A percentile compares a stretch with the other conserved stretches of the same genome.
Conservation (phyloP, 2,797 vertebrate species). For the Notamacropus eugenii region DNA sequence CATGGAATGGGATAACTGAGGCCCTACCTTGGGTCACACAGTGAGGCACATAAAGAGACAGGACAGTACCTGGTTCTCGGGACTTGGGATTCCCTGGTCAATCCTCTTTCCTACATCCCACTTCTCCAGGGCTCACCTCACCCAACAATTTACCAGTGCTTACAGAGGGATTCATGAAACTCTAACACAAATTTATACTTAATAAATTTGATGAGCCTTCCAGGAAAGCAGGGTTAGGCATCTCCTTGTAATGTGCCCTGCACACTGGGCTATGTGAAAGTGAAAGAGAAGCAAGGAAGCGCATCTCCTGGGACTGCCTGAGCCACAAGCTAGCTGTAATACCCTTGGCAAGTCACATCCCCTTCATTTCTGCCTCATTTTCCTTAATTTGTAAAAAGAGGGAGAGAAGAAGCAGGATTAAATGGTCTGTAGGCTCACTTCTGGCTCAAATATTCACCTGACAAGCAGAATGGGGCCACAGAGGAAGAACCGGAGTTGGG, state of each 20-base stretch:
- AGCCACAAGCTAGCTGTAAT: not conserved
- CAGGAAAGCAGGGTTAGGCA: not conserved
- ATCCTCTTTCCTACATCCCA: not conserved
- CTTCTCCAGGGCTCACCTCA: not conserved
- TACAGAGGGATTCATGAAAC: not conserved
- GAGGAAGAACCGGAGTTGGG: no score
- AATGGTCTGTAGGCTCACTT: not conserved
- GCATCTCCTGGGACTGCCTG: no score
- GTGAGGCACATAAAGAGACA: no score
- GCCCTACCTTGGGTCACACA: no score
- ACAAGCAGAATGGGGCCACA: not conserved
- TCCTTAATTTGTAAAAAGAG: not conserved
- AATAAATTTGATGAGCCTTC: not conserved
- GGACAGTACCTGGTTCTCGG: no score
- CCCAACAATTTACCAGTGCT: not conserved
- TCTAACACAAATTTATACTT: not conserved
- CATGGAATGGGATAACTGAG: no score
- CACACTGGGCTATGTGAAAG: no score
- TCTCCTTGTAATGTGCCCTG: no score
- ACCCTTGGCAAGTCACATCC: not conserved
- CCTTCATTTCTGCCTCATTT: not conserved
- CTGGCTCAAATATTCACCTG: not conserved
- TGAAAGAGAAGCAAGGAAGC: no score
- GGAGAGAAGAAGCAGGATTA: not conserved
- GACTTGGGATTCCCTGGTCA: no score